Evolutionary conservation across 2,888 invertebrate species (phyloP).

Genomic region (Herminia tarsipennalis): DNA sequence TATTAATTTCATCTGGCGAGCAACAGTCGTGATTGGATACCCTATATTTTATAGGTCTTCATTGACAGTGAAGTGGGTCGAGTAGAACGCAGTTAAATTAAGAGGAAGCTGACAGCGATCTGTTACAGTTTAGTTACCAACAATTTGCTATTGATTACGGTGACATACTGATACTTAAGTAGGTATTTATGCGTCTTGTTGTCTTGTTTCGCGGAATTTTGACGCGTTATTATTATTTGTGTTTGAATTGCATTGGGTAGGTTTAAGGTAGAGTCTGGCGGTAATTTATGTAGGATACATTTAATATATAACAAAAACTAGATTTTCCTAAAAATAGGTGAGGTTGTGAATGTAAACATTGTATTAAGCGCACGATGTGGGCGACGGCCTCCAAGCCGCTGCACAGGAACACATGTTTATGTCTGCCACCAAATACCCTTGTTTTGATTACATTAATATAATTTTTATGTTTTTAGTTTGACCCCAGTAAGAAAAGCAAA

Average conservation of each 20-base stretch:
- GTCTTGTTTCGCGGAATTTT: constrained; percentile 4
- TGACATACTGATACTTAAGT: constrained; percentile 23
- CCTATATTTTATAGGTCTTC: constrained; percentile 67
- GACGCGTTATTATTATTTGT: too few relatives aligned
- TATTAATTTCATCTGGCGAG: not conserved
- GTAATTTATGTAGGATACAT: not conserved
- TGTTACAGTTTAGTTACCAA: constrained; percentile 27
- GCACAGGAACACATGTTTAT: constrained; percentile 76
- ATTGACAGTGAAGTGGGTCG: constrained; percentile 72
- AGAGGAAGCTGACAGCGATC: constrained; percentile 46
- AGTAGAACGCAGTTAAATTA: constrained; percentile 71
- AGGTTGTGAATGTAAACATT: constrained; percentile 65
- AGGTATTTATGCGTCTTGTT: constrained; percentile 18
- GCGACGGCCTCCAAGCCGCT: constrained; percentile 73
- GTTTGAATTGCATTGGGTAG: too few relatives aligned
- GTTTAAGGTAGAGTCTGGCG: too few relatives aligned
- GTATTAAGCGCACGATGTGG: constrained; percentile 52
- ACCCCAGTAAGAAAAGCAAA: constrained; percentile 22
- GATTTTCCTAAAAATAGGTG: constrained; percentile 62
- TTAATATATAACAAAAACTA: constrained; percentile 18
- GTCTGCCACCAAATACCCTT: constrained; percentile 59
- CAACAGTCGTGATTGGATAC: constrained; percentile 47
- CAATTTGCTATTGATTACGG: constrained; percentile 42
- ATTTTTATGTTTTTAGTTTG: constrained; percentile 28
- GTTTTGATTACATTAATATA: constrained; percentile 50